Evolutionary conservation across 2,113 vertebrate genomes (phyloP), one percentile per base, ranked within the genome.

Genomic region (Hemichromis elongatus): DNA sequence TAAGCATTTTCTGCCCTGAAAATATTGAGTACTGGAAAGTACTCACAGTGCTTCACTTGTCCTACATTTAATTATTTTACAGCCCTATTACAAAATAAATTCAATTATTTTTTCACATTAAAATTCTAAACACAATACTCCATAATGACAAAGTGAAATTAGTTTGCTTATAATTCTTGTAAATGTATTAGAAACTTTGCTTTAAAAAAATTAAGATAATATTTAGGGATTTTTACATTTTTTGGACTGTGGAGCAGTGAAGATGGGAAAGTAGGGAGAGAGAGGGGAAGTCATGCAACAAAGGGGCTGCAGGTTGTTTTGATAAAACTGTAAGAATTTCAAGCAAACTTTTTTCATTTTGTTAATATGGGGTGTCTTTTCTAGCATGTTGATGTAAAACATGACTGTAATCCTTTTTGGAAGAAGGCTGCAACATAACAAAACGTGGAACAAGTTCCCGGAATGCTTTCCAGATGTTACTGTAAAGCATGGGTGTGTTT

Each of bases 401-500:
- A 21, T 13, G 4, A 66, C 61, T 66, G 37, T 66, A 66, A 37
- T 66, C 33, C 61, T 8, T 37, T 8, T 21, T 37, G 61, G 33
- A 66, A 21, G 37, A 37, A 63, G 2, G 19, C 33, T 63, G 6
- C 21, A 66, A 66, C 11, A 66, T 66, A 37, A 37, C 59, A 66
- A 66, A 37, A 37, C 0, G 0, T 37, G 61, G 61, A 0, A 1
- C 61, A 66, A 66, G 61, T 37, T 33, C 33, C 7, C 1, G 21
- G 33, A 66, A 66, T 66, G 33, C 59, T 66, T 35, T 66, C 59
- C 33, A 66, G 61, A 37, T 66, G 33, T 66, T 66, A 12, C 61
- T 66, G 6, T 37, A 75, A 83, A 79, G 40, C 4, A 79, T 12
- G 42, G 79, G 53, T 47, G 73, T 21, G 55, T 77, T 37, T 10